Conservation (phyloP, 64 coral and sea anemone genomes). For the Porites australiensis region DNA sequence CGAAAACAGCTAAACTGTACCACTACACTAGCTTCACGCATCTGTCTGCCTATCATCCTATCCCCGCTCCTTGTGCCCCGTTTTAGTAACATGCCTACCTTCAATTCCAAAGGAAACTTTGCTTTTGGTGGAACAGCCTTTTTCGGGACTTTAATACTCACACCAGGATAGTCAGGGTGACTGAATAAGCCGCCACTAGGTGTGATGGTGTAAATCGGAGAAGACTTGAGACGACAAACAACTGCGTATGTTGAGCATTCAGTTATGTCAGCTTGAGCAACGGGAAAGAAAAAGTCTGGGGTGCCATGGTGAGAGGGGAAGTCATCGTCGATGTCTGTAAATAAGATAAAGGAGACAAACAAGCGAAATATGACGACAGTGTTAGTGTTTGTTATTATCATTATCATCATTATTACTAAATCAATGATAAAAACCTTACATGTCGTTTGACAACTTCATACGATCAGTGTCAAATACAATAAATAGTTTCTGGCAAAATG, state of each 20-base stretch:
- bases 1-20: too few species aligned
- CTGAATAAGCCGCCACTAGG: constrained; percentile 5
- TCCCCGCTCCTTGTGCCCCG: too few species aligned
- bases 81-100: background rate
- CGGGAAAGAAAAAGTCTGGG: constrained; percentile 44
- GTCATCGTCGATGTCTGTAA: constrained; percentile 47
- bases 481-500: too few species aligned
- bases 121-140: constrained; percentile 25
- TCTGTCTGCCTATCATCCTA: too few species aligned
- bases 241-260: constrained; percentile 58
- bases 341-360: background rate
- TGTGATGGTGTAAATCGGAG: constrained; percentile 14
- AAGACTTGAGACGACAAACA: constrained; percentile 46
- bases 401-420: too few species aligned
- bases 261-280: constrained; percentile 47
- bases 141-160: constrained; percentile 28
- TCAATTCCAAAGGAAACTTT: constrained; percentile 17
- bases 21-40: too few species aligned
- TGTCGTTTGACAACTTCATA: too few species aligned
- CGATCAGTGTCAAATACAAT: too few species aligned
- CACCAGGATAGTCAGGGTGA: constrained; percentile 22
- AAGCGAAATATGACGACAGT: too few species aligned
- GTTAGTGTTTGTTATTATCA: too few species aligned
- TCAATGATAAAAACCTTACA: too few species aligned
- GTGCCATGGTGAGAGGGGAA: background rate